Evolutionary conservation across 2,113 vertebrate genomes (phyloP), one percentile per base, ranked within the genome.

Genomic region (Morone saxatilis): DNA sequence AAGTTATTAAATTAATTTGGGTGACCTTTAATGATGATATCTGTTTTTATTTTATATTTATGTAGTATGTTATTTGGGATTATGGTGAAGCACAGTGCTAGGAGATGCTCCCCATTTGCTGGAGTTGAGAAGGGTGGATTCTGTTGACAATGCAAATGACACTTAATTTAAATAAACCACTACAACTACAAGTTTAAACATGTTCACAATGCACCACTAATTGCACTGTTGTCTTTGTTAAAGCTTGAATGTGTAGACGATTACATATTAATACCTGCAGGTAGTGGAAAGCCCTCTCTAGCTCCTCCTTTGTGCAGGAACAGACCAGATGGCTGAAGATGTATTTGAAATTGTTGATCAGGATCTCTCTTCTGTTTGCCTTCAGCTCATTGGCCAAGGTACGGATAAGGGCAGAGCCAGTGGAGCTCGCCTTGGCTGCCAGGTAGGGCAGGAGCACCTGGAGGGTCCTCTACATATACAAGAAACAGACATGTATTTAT

Each of bases 261-360:
- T 25, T 11, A 47, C 50, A 70, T 22, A 9, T 51, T 11, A 38
- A 86, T 95, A 99, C 98, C 97, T 99, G 97, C 3, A 99, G 95
- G 92, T 99, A 99, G 90, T 98, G 98, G 92, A 99, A 97, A 0
- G 98, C 97, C 80, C 95, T 94, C 89, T 99, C 97, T 68, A 99
- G 95, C 90, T 98, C 97, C 90, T 98, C 97, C 87, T 99, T 99
- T 68, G 97, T 96, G 94, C 98, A 99, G 82, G 97, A 99, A 91
- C 98, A 99, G 62, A 99, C 97, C 93, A 99, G 94, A 70, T 99
- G 98, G 83, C 98, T 99, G 90, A 99, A 99, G 87, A 99, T 99
- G 89, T 99, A 99, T 78, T 99, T 99, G 93, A 99, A 99, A 93
- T 99, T 99, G 92, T 97, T 99, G 92, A 99, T 98, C 54, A 99